Conservation (phyloP, 2,888 invertebrate genomes). For the Yponomeuta cagnagella region DNA sequence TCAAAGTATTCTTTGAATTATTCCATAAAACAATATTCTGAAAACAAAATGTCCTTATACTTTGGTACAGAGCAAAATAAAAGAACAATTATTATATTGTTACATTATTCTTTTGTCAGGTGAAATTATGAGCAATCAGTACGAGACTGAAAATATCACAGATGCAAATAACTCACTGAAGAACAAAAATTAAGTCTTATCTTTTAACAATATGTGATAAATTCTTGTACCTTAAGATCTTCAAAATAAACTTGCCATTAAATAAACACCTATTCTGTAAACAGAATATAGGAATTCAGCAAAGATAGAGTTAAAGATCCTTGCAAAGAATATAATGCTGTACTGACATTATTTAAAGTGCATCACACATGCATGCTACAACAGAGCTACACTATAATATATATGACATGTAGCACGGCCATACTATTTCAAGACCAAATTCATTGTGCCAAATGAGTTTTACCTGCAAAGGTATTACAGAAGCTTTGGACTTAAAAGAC, state of each 20-base stretch:
- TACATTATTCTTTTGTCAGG: constrained; percentile 27
- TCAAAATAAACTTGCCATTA: constrained; percentile 1
- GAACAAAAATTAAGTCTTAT: constrained; percentile 16
- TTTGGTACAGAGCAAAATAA: constrained; percentile 4
- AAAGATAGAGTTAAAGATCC: too few relatives aligned
- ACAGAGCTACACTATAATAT: too few relatives aligned
- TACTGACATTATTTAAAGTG: background rate
- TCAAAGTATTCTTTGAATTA: background rate
- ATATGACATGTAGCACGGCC: too few relatives aligned
- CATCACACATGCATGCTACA: background rate
- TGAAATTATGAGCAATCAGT: constrained; percentile 58
- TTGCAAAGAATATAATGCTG: too few relatives aligned
- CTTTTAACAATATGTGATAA: background rate
- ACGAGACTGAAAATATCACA: constrained; percentile 69
- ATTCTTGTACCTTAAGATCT: background rate
- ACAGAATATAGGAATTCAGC: too few relatives aligned
- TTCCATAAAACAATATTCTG: constrained; percentile 30
- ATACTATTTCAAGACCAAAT: too few relatives aligned
- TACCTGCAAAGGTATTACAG: too few relatives aligned
- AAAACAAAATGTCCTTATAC: constrained; percentile 25
- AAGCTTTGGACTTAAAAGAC: too few relatives aligned
- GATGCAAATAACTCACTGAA: constrained; percentile 55
- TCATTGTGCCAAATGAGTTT: too few relatives aligned
- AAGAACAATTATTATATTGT: background rate
- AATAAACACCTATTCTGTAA: background rate